These are phyloP conservation scores for Bos javanicus DNA, from an alignment of 2,113 vertebrate genomes.

Conservation along the genomic window DNA sequence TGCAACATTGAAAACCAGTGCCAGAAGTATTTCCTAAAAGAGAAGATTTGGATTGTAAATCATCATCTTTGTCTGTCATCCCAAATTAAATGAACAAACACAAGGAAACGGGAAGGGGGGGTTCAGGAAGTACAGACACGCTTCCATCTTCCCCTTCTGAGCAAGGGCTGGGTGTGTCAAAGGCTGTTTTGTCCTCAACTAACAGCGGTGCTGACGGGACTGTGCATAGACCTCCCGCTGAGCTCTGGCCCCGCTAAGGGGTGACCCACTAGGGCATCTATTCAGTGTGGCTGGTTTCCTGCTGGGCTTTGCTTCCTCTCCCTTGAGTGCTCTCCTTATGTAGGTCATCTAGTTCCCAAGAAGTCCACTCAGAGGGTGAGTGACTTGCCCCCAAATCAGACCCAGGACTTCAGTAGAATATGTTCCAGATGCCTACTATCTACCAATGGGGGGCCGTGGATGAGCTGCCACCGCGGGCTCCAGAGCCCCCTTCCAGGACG, in stretches of 20 bases:
- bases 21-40: constrained; percentile 36
- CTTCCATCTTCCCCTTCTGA: background rate
- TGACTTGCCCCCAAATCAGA: background rate
- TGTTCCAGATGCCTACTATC: background rate
- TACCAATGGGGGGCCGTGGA: background rate
- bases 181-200: no score
- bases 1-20: background rate
- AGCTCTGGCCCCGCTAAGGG: background rate
- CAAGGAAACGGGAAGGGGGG: background rate
- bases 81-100: constrained; percentile 48
- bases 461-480: fast-evolving
- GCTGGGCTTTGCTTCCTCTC: background rate
- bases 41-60: constrained; percentile 29
- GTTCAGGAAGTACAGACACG: background rate
- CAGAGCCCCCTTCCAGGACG: background rate
- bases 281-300: background rate
- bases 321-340: background rate
- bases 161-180: background rate
- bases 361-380: background rate
- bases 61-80: constrained; percentile 39
- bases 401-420: background rate
- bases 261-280: fast-evolving
- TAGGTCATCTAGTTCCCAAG: background rate
- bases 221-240: background rate
- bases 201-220: background rate